phyloP scores from a whole-genome alignment of 1,140 invertebrate genomes.

The Saccostrea glomerata region DNA sequence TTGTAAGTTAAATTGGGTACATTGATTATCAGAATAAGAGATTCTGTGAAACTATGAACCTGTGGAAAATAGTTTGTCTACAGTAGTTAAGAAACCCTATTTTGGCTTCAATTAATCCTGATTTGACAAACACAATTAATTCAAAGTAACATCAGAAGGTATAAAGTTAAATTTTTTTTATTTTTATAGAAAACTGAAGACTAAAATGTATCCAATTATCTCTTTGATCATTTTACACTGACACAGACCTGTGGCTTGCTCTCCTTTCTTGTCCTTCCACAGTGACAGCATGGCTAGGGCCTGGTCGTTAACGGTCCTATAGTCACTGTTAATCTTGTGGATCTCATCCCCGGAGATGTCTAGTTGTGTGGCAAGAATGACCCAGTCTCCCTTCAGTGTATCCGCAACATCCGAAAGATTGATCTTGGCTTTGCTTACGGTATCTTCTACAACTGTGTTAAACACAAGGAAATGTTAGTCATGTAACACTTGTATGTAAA shows the following conservation, averaged over 20 bases:
- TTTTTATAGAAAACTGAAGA: no score
- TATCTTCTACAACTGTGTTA: conserved; percentile 71
- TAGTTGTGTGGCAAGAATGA: conserved; percentile 87
- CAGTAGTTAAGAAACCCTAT: no score
- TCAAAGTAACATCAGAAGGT: no score
- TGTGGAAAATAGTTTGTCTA: no score
- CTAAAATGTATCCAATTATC: no score
- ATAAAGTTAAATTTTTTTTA: no score
- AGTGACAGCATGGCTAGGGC: conserved; percentile 95
- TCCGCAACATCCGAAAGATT: conserved; percentile 95
- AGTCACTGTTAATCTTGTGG: conserved; percentile 91
- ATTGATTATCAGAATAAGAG: no score
- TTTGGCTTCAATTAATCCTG: no score
- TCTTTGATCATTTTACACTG: no score
- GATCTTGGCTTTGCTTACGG: conserved; percentile 84
- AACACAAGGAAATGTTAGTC: not conserved
- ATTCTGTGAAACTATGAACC: no score
- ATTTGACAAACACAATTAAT: no score
- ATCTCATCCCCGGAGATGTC: conserved; percentile 92
- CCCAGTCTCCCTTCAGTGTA: conserved; percentile 94
- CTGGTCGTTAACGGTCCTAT: conserved; percentile 91
- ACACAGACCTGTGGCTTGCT: conserved; percentile 85
- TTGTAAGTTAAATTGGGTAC: no score
- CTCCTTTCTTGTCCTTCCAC: conserved; percentile 87
- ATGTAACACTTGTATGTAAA: not conserved